phyloP scores from a whole-genome alignment of 2,888 invertebrate genomes.

The Romanomermis culicivorax region DNA sequence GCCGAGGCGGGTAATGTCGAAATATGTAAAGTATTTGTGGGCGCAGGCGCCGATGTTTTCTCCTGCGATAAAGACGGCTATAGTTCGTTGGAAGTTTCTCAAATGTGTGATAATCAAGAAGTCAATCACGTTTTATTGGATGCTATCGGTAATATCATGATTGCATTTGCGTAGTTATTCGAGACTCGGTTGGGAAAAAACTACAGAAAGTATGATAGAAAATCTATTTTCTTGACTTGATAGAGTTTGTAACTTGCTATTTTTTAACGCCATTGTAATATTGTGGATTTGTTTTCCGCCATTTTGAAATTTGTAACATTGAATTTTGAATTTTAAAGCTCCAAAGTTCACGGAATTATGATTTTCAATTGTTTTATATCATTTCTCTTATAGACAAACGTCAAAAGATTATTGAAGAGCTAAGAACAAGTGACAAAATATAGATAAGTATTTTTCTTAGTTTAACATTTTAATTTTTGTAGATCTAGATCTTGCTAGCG shows the following conservation, averaged over 20 bases:
- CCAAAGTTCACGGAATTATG: no score
- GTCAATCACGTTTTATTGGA: slow-evolving; percentile 22
- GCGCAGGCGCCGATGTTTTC: slow-evolving; percentile 44
- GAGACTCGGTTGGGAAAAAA: not conserved
- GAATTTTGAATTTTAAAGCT: no score
- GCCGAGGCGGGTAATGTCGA: slow-evolving; percentile 54
- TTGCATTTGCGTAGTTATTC: slow-evolving; percentile 7
- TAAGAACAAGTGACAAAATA: slow-evolving; percentile 35
- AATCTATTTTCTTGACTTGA: not conserved
- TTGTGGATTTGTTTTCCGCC: no score
- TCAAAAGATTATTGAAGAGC: slow-evolving; percentile 50
- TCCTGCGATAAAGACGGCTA: slow-evolving; percentile 45
- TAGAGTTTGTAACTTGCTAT: slow-evolving; percentile 2
- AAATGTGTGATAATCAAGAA: slow-evolving; percentile 42
- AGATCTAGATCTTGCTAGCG: slow-evolving; percentile 52
- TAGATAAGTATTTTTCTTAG: slow-evolving; percentile 1
- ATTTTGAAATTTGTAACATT: no score
- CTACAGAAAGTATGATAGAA: not conserved
- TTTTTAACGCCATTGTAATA: no score
- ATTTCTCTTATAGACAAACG: slow-evolving; percentile 39
- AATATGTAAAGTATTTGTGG: slow-evolving; percentile 45
- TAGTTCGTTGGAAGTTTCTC: slow-evolving; percentile 49
- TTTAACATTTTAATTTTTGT: slow-evolving; percentile 27
- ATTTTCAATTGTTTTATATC: no score
- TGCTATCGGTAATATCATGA: slow-evolving; percentile 20